Evolutionary conservation across 2,888 invertebrate species (phyloP).

Genomic region (Netelia melanura): DNA sequence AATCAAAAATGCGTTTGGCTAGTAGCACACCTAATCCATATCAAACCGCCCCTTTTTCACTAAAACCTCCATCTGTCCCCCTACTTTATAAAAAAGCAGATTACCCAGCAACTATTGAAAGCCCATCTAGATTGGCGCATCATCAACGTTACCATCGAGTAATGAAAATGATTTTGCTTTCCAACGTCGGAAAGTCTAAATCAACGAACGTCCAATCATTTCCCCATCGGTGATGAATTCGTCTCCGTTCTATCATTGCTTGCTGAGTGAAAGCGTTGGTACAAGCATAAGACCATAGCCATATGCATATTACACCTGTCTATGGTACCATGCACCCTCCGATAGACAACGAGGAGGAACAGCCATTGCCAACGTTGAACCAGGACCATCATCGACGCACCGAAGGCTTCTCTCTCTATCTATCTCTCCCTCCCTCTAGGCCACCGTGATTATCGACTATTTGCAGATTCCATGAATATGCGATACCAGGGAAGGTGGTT

Average conservation of each 20-base stretch:
- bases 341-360: conserved; percentile 4
- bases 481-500: conserved; percentile 59
- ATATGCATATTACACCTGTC: not conserved
- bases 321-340: conserved; percentile 12
- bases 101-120: too few species aligned
- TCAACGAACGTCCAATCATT: not conserved
- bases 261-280: not conserved
- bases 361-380: conserved; percentile 19
- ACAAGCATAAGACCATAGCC: conserved; percentile 15
- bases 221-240: not conserved
- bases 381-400: conserved; percentile 48
- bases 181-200: not conserved
- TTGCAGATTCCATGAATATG: conserved; percentile 71
- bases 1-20: too few species aligned
- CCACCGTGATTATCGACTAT: conserved; percentile 69
- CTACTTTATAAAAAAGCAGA: too few species aligned
- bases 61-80: too few species aligned
- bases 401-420: conserved; percentile 1
- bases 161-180: too few species aligned
- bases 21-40: too few species aligned
- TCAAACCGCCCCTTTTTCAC: too few species aligned
- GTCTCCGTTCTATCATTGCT: not conserved
- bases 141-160: too few species aligned
- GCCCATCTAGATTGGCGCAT: too few species aligned
- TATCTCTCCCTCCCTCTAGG: conserved; percentile 1